Evolutionary conservation across 2,888 invertebrate genomes (phyloP), one percentile per base, ranked within the genome.

Genomic region (Limenitis camilla): DNA sequence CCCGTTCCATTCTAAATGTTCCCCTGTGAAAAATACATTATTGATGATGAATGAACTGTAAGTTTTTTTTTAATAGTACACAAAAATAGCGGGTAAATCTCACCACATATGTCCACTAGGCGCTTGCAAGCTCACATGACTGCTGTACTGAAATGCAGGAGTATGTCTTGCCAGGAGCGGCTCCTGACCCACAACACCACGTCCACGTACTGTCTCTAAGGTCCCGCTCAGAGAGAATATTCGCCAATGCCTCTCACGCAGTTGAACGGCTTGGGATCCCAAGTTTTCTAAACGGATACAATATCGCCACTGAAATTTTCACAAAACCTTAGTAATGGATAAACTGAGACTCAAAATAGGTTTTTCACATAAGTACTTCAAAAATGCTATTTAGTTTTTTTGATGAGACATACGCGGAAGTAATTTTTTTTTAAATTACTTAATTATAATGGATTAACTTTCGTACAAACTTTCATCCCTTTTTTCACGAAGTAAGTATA

Each of bases 71-170:
- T 19, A 27, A 27, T 19, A 5, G 10, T 30, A 35, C 5, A 0
- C 27, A 27, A 27, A 27, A 27, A 11, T 19, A 11, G 39, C 11
- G 11, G 19, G 5, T 27, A 40, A 28, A 10, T 9, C 88, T 77
- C 74, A 96, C 97, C 97, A 97, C 96, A 98, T 97, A 73, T 99
- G 98, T 6, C 99, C 99, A 74, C 97, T 96, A 38, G 98, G 97
- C 52, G 98, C 97, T 88, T 98, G 98, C 62, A 99, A 89, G 66
- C 96, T 96, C 49, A 99, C 97, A 81, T 98, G 98, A 78, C 97
- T 97, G 78, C 96, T 96, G 81, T 99, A 99, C 85, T 99, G 99
- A 87, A 98, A 99, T 67, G 98, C 98, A 54, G 98, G 98, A 65
- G 95, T 88, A 57, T 92, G 90, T 56, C 93, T 91, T 40, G 96